A percentile compares a stretch with the other conserved stretches of the same genome.
Evolutionary conservation across 2,888 invertebrate species (phyloP).

Genomic region (Xestoiulus laeticollis): DNA sequence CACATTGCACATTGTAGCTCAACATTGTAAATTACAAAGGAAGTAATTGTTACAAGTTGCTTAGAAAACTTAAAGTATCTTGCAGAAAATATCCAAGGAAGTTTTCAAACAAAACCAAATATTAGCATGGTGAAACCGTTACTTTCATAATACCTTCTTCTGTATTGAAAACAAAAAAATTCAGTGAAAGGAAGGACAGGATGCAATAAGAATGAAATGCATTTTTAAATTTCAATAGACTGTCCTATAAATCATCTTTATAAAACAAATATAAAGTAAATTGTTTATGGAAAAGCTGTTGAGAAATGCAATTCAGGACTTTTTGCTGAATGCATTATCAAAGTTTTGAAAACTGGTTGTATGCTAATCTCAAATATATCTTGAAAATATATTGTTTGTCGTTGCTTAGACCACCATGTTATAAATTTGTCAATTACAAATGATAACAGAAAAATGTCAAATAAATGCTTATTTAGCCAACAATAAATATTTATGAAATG

Average conservation of each 20-base stretch:
- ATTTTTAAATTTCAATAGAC: not conserved
- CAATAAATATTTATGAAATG: too few species aligned
- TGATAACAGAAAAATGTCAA: too few species aligned
- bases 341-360: too few species aligned
- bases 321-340: too few species aligned
- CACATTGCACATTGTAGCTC: not conserved
- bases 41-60: not conserved
- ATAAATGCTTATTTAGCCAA: too few species aligned
- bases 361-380: too few species aligned
- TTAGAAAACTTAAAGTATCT: not conserved
- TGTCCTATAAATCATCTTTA: not conserved
- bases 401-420: too few species aligned
- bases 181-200: not conserved
- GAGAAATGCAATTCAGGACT: not conserved
- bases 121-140: not conserved
- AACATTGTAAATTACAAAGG: not conserved
- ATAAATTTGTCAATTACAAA: too few species aligned
- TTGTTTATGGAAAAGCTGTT: too few species aligned
- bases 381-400: too few species aligned
- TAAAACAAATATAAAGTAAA: not conserved
- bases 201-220: not conserved
- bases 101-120: not conserved
- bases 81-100: not conserved
- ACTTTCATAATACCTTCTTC: not conserved
- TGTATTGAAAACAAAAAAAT: not conserved